Percentiles rank a stretch among this genome's conserved stretches.
phyloP scores from a whole-genome alignment of 2,797 vertebrate species.

The Orestias chungarensis region DNA sequence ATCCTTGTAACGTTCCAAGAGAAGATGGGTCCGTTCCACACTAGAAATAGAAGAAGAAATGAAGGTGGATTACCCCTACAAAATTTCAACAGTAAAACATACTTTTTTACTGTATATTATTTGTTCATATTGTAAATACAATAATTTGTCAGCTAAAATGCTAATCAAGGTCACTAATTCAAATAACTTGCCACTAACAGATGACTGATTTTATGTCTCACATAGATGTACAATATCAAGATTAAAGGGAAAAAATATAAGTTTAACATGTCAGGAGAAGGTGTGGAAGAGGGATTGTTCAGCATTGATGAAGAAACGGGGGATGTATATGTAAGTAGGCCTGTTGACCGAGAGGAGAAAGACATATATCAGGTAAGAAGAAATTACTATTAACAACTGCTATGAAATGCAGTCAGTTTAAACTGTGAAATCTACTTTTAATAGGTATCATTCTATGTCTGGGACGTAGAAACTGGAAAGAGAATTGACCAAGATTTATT shows the following conservation, averaged over 20 bases:
- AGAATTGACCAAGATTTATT: constrained; percentile 75
- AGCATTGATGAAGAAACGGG: constrained; percentile 63
- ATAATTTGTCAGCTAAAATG: background rate
- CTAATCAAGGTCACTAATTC: background rate
- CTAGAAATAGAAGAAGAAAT: constrained; percentile 81
- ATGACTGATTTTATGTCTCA: constrained; percentile 9
- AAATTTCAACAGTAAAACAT: constrained; percentile 63
- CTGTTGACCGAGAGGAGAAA: constrained; percentile 78
- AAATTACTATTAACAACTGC: background rate
- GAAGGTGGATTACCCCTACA: constrained; percentile 52
- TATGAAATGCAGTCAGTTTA: background rate
- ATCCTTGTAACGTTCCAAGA: constrained; percentile 76
- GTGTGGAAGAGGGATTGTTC: constrained; percentile 73
- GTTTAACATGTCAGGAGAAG: constrained; percentile 78
- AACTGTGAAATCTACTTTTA: background rate
- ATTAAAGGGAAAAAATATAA: accelerated
- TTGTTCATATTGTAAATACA: no score
- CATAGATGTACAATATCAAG: constrained; percentile 81
- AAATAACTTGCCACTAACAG: background rate
- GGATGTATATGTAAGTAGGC: constrained; percentile 40
- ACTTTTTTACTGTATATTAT: no score
- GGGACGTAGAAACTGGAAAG: accelerated
- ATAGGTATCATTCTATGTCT: constrained; percentile 81
- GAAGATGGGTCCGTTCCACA: constrained; percentile 86
- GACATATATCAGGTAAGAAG: constrained; percentile 73